A percentile compares a stretch with the other conserved stretches of the same genome.
Conservation (phyloP, 2,797 vertebrate genomes). For the Eleutherodactylus coqui region DNA sequence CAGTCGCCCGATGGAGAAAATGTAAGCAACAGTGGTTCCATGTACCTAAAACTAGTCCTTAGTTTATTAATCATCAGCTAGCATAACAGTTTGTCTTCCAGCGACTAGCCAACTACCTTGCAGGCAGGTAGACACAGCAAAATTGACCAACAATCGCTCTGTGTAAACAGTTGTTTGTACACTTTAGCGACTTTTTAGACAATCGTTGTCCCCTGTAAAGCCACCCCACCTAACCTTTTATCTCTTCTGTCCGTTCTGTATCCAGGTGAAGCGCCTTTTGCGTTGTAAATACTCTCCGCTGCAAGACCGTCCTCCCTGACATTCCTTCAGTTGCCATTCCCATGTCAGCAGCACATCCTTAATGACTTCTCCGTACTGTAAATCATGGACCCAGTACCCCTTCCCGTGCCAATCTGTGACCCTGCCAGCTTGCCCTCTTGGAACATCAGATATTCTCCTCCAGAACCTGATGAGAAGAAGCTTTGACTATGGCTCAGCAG, state of each 20-base stretch:
- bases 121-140: too few relatives aligned
- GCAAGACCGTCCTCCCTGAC: constrained; percentile 48
- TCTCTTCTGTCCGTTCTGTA: neutral
- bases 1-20: too few relatives aligned
- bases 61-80: too few relatives aligned
- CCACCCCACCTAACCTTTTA: neutral
- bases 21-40: too few relatives aligned
- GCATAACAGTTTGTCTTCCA: too few relatives aligned
- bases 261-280: constrained; percentile 26
- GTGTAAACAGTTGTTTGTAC: too few relatives aligned
- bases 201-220: too few relatives aligned
- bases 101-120: too few relatives aligned
- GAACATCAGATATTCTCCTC: neutral
- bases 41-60: too few relatives aligned
- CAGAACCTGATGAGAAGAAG: neutral
- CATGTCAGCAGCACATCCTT: constrained; percentile 43
- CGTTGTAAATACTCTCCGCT: constrained; percentile 52
- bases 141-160: too few relatives aligned
- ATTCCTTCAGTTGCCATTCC: constrained; percentile 60
- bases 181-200: too few relatives aligned
- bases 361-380: neutral
- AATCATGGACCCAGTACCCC: constrained; percentile 25
- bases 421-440: constrained; percentile 14
- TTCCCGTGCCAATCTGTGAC: constrained; percentile 46
- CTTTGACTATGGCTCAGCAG: neutral